Evolutionary conservation across 2,113 vertebrate genomes (phyloP), one percentile per base, ranked within the genome.

Genomic region (Crotalus tigris): DNA sequence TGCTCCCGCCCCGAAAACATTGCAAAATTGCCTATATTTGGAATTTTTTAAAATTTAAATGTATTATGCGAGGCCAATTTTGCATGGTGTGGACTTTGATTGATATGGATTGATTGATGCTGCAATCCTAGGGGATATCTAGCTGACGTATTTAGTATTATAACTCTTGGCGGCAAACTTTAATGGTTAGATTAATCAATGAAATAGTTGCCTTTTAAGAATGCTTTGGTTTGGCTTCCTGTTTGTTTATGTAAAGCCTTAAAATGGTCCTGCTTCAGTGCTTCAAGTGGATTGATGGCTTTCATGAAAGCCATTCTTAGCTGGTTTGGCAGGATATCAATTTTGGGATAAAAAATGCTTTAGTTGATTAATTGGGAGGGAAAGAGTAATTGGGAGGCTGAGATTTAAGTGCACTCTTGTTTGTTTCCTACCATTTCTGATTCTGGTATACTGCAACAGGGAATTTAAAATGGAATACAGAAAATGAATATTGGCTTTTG

Each of bases 341-440:
- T 87, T 87, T 90, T 87, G n/a, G 92, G 85, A 75, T 87, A 57
- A 93, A 86, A 93, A 93, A 93, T 51, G 44, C 64, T 59, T 59
- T 44, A 54, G 46, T 44, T 64, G 89, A 90, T 93, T 39, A 86
- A 86, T 93, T 93, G 89, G 21, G 46, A 26, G 49, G 51, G 44
- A 55, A 61, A 29, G 86, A n/a, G 29, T 92, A 90, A 90, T 90
- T 85, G 46, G 75, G 12, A n/a, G 46, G 29, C 55, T 0, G 39
- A 57, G 26, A 90, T 90, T 90, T 64, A 85, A 93, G 55, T 23
- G 57, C n/a, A 87, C 13, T 3, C 24, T 58, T 49, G 81, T 90
- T 89, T 92, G 24, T 81, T 90, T 90, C 11, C 55, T 61, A 49
- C 4, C 21, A 86, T 3, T 93, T 90, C 54, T 69, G 85, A 44